Percentiles rank a stretch among this genome's conserved stretches.
Conservation (phyloP, 2,113 vertebrate genomes). For the Vireo altiloquus region DNA sequence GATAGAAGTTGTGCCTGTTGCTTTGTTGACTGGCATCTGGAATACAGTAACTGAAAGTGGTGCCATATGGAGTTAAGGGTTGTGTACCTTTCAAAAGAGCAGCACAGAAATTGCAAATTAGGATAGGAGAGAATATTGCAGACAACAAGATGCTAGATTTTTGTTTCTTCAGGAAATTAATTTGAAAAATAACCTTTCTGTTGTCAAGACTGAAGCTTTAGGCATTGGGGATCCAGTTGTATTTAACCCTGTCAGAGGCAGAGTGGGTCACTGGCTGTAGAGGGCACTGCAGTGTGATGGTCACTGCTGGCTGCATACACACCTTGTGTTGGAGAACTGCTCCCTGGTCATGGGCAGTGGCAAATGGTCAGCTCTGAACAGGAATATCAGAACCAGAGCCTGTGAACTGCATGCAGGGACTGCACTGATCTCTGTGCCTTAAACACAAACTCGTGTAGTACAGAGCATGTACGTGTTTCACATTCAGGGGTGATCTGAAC, state of each 20-base stretch:
- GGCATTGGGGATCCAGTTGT: background rate
- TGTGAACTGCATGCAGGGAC: background rate
- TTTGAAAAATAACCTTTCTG: background rate
- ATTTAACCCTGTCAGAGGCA: background rate
- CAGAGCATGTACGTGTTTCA: background rate
- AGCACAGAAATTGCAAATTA: background rate
- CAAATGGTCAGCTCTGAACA: background rate
- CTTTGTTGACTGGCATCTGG: background rate
- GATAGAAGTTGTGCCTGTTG: background rate
- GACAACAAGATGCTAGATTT: background rate
- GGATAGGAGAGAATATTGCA: background rate
- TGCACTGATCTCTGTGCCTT: background rate
- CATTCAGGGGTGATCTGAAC: background rate
- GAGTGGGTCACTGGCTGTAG: background rate
- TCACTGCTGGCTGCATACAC: background rate
- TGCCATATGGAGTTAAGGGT: background rate
- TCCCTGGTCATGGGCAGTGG: background rate
- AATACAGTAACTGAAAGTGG: background rate
- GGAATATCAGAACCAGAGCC: background rate
- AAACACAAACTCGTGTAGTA: background rate
- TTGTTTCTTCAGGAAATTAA: background rate
- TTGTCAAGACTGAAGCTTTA: background rate
- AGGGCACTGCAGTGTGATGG: background rate
- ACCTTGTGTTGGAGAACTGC: background rate
- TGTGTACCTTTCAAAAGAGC: background rate